Conservation (phyloP, 2,888 invertebrate species). For the Tetrapedia diversipes region DNA sequence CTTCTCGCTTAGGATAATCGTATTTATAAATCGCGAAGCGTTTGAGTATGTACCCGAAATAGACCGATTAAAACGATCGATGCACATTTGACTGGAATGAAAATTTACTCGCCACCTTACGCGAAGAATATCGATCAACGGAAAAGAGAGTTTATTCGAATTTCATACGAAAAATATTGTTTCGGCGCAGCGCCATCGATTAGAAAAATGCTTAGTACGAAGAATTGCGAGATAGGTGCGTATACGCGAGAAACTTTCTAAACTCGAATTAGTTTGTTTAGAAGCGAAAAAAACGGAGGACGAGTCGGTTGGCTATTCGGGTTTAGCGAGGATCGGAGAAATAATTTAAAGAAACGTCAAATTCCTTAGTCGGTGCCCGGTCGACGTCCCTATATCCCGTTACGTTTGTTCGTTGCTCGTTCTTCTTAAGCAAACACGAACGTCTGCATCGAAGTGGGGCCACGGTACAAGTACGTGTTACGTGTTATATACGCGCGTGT, state of each 20-base stretch:
- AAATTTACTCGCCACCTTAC: background rate
- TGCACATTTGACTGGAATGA: background rate
- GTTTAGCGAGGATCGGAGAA: background rate
- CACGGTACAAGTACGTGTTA: conserved; percentile 40
- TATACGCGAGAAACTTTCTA: background rate
- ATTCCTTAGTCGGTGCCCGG: background rate
- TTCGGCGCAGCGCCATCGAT: background rate
- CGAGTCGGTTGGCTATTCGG: background rate
- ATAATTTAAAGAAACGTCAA: conserved; percentile 14
- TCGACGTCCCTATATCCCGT: conserved; percentile 35
- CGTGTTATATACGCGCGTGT: conserved; percentile 53
- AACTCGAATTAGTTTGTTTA: background rate
- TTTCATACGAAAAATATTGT: background rate
- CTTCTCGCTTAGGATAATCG: too few relatives aligned
- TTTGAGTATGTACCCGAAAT: too few relatives aligned
- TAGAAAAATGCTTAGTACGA: background rate
- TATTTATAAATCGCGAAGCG: too few relatives aligned
- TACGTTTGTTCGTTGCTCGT: conserved; percentile 31
- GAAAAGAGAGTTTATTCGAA: background rate
- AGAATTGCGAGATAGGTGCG: too few relatives aligned
- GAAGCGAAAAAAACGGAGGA: background rate
- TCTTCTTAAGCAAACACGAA: conserved; percentile 39
- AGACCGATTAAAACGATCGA: background rate
- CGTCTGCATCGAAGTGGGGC: conserved; percentile 16
- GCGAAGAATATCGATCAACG: background rate